Evolutionary conservation across 2,888 invertebrate genomes (phyloP).

Genomic region (Artemia sinica): DNA sequence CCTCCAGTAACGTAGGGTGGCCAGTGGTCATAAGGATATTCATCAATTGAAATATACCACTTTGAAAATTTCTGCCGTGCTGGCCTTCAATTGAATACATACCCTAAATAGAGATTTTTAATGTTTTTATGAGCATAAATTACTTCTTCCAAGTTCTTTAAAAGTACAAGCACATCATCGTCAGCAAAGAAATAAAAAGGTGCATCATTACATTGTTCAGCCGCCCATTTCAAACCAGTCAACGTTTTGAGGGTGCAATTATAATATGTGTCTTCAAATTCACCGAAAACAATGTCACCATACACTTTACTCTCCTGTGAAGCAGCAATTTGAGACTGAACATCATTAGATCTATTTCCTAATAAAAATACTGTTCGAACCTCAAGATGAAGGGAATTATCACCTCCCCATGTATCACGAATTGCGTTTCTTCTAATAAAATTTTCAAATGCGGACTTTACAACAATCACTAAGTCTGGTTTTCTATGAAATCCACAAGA

Average conservation of each 20-base stretch:
- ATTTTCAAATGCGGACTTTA: conserved; percentile 60
- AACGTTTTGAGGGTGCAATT: conserved; percentile 85
- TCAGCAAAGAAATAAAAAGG: conserved; percentile 72
- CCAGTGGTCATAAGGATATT: conserved; percentile 73
- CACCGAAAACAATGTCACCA: conserved; percentile 63
- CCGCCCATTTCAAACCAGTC: conserved; percentile 68
- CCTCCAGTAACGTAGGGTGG: conserved; percentile 82
- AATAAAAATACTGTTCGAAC: conserved; percentile 58
- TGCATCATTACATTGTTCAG: conserved; percentile 49
- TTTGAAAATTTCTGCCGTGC: conserved; percentile 60
- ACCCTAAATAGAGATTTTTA: conserved; percentile 50
- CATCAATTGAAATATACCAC: conserved; percentile 64
- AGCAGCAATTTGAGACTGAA: conserved; percentile 40
- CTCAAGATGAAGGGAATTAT: conserved; percentile 54
- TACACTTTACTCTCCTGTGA: conserved; percentile 46
- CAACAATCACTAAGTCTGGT: conserved; percentile 51
- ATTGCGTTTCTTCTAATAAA: conserved; percentile 51
- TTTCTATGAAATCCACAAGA: conserved; percentile 29
- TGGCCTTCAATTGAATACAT: conserved; percentile 55
- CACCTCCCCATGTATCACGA: conserved; percentile 64
- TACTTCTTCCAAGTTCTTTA: conserved; percentile 47
- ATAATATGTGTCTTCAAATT: conserved; percentile 56
- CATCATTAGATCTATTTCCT: conserved; percentile 37
- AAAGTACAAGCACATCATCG: conserved; percentile 79
- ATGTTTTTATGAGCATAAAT: conserved; percentile 32